Base-by-base conservation (phyloP, 1,140 invertebrate species). In the Brachionus calyciflorus region DNA sequence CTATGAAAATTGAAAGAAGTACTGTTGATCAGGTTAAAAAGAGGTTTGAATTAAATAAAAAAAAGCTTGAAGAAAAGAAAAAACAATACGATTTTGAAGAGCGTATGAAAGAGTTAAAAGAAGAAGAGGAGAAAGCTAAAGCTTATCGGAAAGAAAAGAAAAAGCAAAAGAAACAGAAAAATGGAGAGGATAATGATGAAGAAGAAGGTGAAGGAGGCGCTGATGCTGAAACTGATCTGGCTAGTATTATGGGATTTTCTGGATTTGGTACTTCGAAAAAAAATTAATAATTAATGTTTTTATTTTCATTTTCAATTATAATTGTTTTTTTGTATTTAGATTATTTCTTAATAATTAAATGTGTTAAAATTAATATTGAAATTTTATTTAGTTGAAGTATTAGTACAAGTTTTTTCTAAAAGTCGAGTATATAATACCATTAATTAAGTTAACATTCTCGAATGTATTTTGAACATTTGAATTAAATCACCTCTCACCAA, bases 1-100 rank as follows among this genome's bases (percentile, higher is more conserved):
- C 95, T 10, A 99, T 99, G 96, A 92, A 93, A 85, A 91, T 99
- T 68, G 95, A 99, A 85, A 87, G 94, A 79, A 98, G 94, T 76
- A 90, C 91, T 24, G 86, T 99, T 55, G 95, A 98, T 78, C 93
- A 98, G 86, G 94, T 97, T 19, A 97, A 94, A 86, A 91, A 92
- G 80, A 86, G 95, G 80, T 96, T 98, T 88, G 91, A 93, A 81
- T 80, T 90, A 37, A 97, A 97, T 81, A 97, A 97, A 85, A 91
- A 91, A 80, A 97, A 98, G 87, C 86, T 91, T 81, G 93, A 96
- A 83, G 94, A 98, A 81, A 95, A 95, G 81, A 93, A 93, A 81
- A 93, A 93, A 82, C 94, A 98, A 82, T 98, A 98, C 85, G 93
- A 98, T 84, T 88, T 98, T 79, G 92, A 95, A 68, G 89, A 92